Conservation (phyloP, 2,797 vertebrate genomes). For the Sarcoramphus papa region DNA sequence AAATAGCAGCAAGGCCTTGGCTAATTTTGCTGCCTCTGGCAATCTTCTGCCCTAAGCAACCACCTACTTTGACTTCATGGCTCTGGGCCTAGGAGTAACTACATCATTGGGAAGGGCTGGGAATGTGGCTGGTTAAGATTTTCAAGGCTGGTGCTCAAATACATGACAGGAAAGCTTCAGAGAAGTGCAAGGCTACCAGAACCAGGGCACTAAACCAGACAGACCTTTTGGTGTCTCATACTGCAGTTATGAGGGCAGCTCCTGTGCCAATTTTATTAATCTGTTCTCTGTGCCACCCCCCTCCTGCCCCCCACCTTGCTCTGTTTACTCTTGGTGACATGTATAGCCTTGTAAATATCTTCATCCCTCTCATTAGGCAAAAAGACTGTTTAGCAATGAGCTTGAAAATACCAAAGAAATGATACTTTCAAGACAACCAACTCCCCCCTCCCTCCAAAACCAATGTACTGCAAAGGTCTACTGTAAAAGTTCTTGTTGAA, state of each 20-base stretch:
- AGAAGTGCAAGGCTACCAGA: neutral
- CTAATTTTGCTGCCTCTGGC: neutral
- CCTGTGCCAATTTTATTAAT: neutral
- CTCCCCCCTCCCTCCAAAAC: neutral
- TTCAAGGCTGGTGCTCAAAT: neutral
- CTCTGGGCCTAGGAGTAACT: neutral
- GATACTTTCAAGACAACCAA: neutral
- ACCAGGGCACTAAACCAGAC: neutral
- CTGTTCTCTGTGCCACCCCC: neutral
- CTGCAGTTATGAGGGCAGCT: neutral
- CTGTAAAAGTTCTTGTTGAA: conserved; percentile 30
- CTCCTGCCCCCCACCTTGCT: fast-evolving
- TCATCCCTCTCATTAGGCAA: neutral
- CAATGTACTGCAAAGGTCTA: neutral
- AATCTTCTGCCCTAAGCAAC: neutral
- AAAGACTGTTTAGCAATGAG: conserved; percentile 2
- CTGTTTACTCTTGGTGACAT: neutral
- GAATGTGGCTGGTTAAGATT: neutral
- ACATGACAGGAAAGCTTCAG: neutral
- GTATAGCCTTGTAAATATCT: neutral
- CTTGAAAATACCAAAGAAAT: neutral
- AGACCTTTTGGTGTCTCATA: neutral
- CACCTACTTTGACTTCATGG: neutral
- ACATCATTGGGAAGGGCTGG: neutral
- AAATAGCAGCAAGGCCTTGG: neutral